A percentile compares a stretch with the other conserved stretches of the same genome.
Conservation (phyloP, 2,113 vertebrate genomes). For the Daboia siamensis region DNA sequence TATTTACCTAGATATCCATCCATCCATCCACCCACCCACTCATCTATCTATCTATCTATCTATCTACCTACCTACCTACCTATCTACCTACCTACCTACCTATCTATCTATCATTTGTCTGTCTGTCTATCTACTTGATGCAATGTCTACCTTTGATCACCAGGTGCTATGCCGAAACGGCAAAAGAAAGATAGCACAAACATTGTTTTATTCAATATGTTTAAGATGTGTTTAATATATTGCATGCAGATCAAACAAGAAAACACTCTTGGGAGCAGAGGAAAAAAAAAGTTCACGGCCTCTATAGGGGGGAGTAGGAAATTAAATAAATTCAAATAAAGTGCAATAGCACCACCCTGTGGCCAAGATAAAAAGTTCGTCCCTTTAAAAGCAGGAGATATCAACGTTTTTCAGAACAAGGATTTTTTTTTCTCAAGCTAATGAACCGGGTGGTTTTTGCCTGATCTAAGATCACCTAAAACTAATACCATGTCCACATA, state of each 20-base stretch:
- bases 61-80: too few relatives aligned
- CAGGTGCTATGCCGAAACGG: neutral
- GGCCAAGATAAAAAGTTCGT: rapidly evolving
- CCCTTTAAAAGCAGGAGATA: constrained; percentile 32
- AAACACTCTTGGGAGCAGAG: constrained; percentile 39
- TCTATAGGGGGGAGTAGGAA: constrained; percentile 7
- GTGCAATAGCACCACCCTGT: constrained; percentile 70
- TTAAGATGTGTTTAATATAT: constrained; percentile 37
- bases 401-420: constrained; percentile 38
- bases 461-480: constrained; percentile 40
- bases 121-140: too few relatives aligned
- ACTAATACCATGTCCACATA: constrained; percentile 47
- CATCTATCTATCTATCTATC: too few relatives aligned
- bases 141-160: neutral
- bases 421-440: constrained; percentile 51
- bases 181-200: neutral
- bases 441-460: constrained; percentile 51
- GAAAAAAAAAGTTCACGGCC: constrained; percentile 59
- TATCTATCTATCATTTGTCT: too few relatives aligned
- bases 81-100: too few relatives aligned
- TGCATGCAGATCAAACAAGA: neutral
- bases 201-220: constrained; percentile 28
- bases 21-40: too few relatives aligned
- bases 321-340: constrained; percentile 20
- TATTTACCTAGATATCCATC: too few relatives aligned